A percentile compares a stretch with the other conserved stretches of the same genome.
Evolutionary conservation across 2,113 vertebrate genomes (phyloP).

Genomic region (Murina feae): DNA sequence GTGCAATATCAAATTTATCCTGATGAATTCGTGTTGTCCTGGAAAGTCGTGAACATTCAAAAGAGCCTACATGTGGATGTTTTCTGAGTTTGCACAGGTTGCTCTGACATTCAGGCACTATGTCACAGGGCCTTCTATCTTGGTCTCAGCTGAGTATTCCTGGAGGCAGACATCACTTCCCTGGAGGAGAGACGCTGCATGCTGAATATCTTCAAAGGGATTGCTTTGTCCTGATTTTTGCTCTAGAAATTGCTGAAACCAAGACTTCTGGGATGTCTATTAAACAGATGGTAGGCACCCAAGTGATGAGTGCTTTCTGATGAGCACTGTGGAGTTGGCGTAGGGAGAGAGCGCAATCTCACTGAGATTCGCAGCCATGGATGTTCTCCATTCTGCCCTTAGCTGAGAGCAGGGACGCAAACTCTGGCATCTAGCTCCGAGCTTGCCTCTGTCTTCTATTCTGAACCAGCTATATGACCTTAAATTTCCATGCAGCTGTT

Average conservation of each 20-base stretch:
- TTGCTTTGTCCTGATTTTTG: constrained; percentile 61
- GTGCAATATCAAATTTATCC: neutral
- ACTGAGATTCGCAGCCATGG: neutral
- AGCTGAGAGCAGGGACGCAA: neutral
- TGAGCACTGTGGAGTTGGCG: constrained; percentile 26
- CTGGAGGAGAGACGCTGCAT: constrained; percentile 19
- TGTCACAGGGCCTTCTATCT: neutral
- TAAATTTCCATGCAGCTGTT: neutral
- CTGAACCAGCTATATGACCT: neutral
- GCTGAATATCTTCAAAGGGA: constrained; percentile 44
- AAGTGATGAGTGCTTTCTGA: constrained; percentile 47
- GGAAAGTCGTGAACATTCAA: neutral
- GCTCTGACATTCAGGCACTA: neutral
- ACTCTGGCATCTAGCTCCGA: neutral
- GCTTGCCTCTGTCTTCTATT: neutral
- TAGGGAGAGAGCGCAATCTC: neutral
- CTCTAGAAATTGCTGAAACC: constrained; percentile 50
- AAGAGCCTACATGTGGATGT: neutral
- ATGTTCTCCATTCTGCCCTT: neutral
- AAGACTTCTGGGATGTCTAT: constrained; percentile 15
- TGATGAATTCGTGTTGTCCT: constrained; percentile 4
- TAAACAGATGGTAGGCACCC: constrained; percentile 64
- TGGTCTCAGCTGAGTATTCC: constrained; percentile 12
- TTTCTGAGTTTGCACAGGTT: constrained; percentile 31
- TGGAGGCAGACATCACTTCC: constrained; percentile 8